These are phyloP conservation scores for Bombus terrestris DNA, from an alignment of 1,140 invertebrate genomes.

Conservation along the genomic window DNA sequence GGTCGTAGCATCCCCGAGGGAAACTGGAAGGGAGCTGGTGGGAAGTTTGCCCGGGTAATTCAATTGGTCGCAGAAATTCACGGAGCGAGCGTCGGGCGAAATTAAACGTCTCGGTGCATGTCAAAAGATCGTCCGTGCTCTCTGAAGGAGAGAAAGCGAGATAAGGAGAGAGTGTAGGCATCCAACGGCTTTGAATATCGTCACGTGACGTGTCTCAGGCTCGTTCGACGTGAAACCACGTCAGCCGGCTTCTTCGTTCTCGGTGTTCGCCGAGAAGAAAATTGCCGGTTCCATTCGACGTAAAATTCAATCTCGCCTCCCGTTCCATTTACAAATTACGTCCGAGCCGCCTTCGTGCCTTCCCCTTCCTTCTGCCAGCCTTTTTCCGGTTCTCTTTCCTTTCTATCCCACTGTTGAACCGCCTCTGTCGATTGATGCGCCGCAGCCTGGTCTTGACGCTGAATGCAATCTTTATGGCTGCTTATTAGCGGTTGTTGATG, in stretches of 20 bases:
- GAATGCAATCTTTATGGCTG: background rate
- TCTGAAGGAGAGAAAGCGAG: background rate
- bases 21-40: background rate
- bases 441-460: background rate
- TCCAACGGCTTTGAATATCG: conserved; percentile 38
- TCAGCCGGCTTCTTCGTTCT: conserved; percentile 19
- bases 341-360: conserved; percentile 29
- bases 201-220: conserved; percentile 43
- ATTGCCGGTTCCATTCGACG: conserved; percentile 70
- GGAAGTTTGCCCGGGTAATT: conserved; percentile 49
- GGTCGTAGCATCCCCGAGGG: background rate
- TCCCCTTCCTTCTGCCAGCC: background rate
- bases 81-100: background rate
- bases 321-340: conserved; percentile 74
- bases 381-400: background rate
- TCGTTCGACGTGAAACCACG: conserved; percentile 61
- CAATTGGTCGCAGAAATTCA: conserved; percentile 47
- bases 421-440: conserved; percentile 1
- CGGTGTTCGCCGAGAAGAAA: conserved; percentile 62
- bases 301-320: conserved; percentile 73
- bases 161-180: background rate
- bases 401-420: background rate
- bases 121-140: conserved; percentile 45
- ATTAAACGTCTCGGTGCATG: conserved; percentile 59
- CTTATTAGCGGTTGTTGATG: background rate